A percentile compares a stretch with the other conserved stretches of the same genome.
Conservation (phyloP, 2,888 invertebrate genomes). For the Morpho achilles region DNA sequence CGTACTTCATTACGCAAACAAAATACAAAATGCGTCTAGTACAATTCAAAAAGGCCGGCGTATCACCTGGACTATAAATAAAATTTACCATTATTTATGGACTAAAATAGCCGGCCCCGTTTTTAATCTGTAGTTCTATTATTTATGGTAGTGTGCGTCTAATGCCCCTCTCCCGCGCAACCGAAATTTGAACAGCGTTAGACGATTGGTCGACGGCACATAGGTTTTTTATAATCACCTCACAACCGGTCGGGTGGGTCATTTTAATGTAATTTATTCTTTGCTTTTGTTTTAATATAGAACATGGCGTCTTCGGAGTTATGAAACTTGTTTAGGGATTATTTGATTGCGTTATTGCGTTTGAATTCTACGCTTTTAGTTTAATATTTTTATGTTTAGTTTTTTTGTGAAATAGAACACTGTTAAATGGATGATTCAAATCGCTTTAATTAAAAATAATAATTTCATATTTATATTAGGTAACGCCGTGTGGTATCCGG, state of each 20-base stretch:
- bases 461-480: too few species aligned
- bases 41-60: too few species aligned
- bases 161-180: conserved; percentile 32
- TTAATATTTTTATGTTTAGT: background rate
- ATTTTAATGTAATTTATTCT: conserved; percentile 28
- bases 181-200: conserved; percentile 67
- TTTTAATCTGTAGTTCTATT: background rate
- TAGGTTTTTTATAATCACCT: conserved; percentile 21
- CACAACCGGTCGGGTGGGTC: conserved; percentile 23
- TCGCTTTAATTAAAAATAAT: too few species aligned
- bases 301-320: conserved; percentile 22
- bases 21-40: too few species aligned
- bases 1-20: too few species aligned
- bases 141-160: conserved; percentile 43
- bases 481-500: too few species aligned
- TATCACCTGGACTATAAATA: too few species aligned
- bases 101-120: too few species aligned
- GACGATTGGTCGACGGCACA: conserved; percentile 59
- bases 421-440: too few species aligned
- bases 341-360: conserved; percentile 1
- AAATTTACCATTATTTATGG: too few species aligned
- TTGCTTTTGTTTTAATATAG: conserved; percentile 14
- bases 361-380: background rate
- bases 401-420: background rate
- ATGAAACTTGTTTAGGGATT: conserved; percentile 3